Conservation (phyloP, 2,888 invertebrate genomes). For the Prosapia bicincta region DNA sequence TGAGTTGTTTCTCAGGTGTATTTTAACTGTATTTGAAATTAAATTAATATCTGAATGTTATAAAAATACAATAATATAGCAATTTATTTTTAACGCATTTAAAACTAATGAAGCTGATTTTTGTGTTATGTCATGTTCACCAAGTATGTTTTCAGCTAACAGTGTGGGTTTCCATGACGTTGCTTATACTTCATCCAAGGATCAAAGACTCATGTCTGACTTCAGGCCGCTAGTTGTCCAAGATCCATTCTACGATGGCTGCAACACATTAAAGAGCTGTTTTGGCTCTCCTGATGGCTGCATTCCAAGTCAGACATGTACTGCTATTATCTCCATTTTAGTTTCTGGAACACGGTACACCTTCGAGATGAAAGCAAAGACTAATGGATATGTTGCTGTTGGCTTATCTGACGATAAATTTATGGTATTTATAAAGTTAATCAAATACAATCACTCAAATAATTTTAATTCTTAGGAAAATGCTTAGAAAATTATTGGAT, state of each 20-base stretch:
- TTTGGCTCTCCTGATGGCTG: conserved; percentile 76
- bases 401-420: conserved; percentile 72
- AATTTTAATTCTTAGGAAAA: no score
- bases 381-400: conserved; percentile 68
- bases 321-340: conserved; percentile 60
- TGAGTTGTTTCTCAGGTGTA: no score
- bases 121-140: no score
- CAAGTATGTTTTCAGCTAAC: conserved; percentile 31
- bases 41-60: no score
- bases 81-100: no score
- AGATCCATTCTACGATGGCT: conserved; percentile 71
- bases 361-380: conserved; percentile 59
- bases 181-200: conserved; percentile 57
- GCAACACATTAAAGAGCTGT: conserved; percentile 68
- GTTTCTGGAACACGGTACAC: conserved; percentile 50
- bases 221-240: conserved; percentile 46
- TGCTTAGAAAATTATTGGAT: no score
- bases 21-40: no score
- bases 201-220: conserved; percentile 37
- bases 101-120: no score
- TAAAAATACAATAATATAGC: no score
- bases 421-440: no score
- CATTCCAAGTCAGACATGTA: conserved; percentile 62
- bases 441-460: no score
- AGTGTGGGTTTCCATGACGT: conserved; percentile 58